Percentiles rank a stretch among this genome's conserved stretches.
Conservation (phyloP, 2,888 invertebrate species). For the Stegophylla sp. region DNA sequence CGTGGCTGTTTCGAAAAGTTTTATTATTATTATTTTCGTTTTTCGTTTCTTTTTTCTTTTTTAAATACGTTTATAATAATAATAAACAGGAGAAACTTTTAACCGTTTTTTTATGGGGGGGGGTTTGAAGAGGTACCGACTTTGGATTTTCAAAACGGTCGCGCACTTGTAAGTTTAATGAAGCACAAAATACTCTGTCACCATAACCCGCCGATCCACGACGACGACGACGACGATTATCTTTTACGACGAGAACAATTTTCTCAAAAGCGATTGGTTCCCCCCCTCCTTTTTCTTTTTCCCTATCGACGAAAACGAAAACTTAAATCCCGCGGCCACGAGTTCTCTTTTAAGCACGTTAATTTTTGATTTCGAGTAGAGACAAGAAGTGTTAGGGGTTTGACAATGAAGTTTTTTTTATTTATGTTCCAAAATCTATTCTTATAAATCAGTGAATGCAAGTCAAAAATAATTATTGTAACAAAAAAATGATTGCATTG, state of each 20-base stretch:
- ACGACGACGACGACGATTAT: constrained; percentile 47
- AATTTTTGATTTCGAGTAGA: too few relatives aligned
- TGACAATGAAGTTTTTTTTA: too few relatives aligned
- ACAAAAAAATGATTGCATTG: too few relatives aligned
- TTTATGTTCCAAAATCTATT: too few relatives aligned
- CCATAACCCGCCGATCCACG: constrained; percentile 34
- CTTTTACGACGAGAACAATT: constrained; percentile 56
- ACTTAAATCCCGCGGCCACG: constrained; percentile 19
- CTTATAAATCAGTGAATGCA: too few relatives aligned
- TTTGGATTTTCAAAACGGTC: constrained; percentile 42
- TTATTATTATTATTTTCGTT: background rate
- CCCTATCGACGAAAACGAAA: background rate
- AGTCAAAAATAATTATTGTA: too few relatives aligned
- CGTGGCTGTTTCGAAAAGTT: constrained; percentile 33
- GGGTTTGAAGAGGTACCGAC: constrained; percentile 46
- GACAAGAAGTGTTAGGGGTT: too few relatives aligned
- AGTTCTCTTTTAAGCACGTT: too few relatives aligned
- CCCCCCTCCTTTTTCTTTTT: constrained; percentile 2
- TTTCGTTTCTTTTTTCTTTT: background rate
- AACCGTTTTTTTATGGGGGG: constrained; percentile 34
- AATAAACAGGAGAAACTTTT: constrained; percentile 22
- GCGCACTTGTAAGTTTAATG: constrained; percentile 54
- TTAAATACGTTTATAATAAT: constrained; percentile 34
- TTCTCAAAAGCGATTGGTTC: constrained; percentile 31
- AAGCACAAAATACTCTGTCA: constrained; percentile 53